These are phyloP conservation scores for Amphilophus citrinellus DNA, from an alignment of 2,113 vertebrate genomes.

Conservation along the genomic window DNA sequence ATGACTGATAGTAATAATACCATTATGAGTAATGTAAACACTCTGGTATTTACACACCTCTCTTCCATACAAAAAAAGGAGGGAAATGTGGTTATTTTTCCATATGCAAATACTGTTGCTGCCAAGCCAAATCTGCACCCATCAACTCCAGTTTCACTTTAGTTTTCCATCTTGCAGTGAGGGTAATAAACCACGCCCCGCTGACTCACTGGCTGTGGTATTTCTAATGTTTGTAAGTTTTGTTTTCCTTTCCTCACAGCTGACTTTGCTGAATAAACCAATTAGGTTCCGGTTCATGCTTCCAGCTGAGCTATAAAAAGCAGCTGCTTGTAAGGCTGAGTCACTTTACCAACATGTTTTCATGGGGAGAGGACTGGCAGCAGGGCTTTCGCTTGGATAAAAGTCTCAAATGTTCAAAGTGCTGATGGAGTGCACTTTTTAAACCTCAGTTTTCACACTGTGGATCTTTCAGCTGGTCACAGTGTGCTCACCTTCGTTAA, in stretches of 20 bases:
- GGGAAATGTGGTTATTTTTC: no score
- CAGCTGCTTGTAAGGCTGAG: neutral
- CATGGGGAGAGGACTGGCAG: constrained; percentile 57
- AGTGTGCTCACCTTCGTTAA: constrained; percentile 33
- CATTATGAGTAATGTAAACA: no score
- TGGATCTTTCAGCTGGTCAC: constrained; percentile 5
- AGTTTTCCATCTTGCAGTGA: neutral
- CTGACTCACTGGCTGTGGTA: neutral
- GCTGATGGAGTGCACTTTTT: neutral
- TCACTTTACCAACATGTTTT: constrained; percentile 34
- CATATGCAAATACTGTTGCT: no score
- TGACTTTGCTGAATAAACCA: no score
- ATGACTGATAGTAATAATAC: no score
- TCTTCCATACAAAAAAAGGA: no score
- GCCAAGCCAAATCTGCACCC: no score
- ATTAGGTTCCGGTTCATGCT: constrained; percentile 41
- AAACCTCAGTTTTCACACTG: neutral
- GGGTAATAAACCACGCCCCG: neutral
- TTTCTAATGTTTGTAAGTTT: neutral
- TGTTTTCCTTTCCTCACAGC: constrained; percentile 23
- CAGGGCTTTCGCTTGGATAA: constrained; percentile 18
- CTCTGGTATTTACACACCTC: no score
- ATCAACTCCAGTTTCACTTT: neutral
- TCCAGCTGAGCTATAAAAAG: neutral
- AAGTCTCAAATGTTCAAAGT: fast-evolving